These are phyloP conservation scores for Sylvia borin DNA, from an alignment of 2,797 vertebrate species.

Conservation along the genomic window DNA sequence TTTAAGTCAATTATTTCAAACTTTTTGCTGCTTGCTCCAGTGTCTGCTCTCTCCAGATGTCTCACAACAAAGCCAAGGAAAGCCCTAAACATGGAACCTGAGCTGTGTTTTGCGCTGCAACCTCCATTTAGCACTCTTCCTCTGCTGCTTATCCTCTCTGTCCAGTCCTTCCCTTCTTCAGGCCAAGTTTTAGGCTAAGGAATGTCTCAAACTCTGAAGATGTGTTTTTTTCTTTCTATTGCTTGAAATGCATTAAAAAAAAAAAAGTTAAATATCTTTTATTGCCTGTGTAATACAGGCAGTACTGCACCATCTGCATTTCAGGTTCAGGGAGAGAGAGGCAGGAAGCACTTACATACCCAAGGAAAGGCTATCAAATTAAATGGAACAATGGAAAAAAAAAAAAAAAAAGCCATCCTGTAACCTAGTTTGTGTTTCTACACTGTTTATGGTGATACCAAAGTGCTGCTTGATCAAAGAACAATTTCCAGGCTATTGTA, in stretches of 20 bases:
- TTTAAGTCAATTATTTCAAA: not conserved
- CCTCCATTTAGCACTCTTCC: not conserved
- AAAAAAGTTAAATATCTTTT: not conserved
- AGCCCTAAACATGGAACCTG: accelerated
- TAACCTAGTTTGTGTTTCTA: not conserved
- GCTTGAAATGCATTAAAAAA: not conserved
- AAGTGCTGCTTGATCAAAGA: not conserved
- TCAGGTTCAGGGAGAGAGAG: not conserved
- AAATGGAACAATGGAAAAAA: not conserved
- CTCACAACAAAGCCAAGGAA: not conserved
- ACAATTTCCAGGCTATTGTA: not conserved
- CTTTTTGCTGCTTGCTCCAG: not conserved
- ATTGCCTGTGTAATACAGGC: not conserved
- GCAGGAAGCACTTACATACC: not conserved
- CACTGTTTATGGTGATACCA: not conserved
- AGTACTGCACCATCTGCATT: not conserved
- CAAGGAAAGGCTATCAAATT: not conserved
- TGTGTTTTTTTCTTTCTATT: not conserved
- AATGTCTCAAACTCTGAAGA: not conserved
- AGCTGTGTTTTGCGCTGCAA: not conserved
- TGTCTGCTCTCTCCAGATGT: not conserved
- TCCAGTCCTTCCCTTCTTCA: not conserved
- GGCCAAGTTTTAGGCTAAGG: not conserved
- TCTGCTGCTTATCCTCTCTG: not conserved
- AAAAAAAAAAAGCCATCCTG: not conserved